Base-by-base conservation (phyloP, 2,113 vertebrate species). In the Petrocephalus microphthalmus region DNA sequence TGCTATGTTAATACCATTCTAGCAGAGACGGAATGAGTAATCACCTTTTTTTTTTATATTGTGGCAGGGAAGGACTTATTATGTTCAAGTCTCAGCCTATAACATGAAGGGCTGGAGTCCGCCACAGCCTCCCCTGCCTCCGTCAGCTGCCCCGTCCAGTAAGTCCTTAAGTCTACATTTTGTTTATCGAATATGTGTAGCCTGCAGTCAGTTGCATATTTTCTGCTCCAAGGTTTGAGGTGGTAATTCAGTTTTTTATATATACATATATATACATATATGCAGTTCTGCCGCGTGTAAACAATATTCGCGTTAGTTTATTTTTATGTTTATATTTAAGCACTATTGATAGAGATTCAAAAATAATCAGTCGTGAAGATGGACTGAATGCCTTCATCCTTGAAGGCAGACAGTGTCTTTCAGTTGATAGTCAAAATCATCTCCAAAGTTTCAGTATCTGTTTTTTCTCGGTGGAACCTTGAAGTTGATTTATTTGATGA, bases 91-190 rank as follows among this genome's bases (percentile, higher is more conserved):
- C 89, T 97, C 96, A 0, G 98, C 98, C 10, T 97, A 95, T 89
- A 99, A 99, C 92, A 97, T 99, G 97, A 99, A 96, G 94, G 98
- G 98, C 91, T 99, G 98, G 98, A 97, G 98, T 89, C 95, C 96
- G 17, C 90, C 97, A 47, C 89, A 97, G 90, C 94, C 90, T 86
- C 95, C 98, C 8, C 94, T 95, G 3, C 98, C 98, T 0, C 95
- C 95, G 0, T 96, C 92, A 84, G 97, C 98, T 53, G 93, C 95
- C 93, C 97, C 98, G 51, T 99, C 98, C 91, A 98, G 98, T 99
- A 94, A n/a, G n/a, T n/a, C n/a, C n/a, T n/a, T n/a, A n/a, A n/a
- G n/a, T n/a, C n/a, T n/a, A n/a, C n/a, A n/a, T 37, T 86, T 33
- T 60, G 29, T 86, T 37, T 19, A 53, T 20, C 6, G 1, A 67